phyloP scores from a whole-genome alignment of 1,140 invertebrate genomes.

The Drosophila asahinai region DNA sequence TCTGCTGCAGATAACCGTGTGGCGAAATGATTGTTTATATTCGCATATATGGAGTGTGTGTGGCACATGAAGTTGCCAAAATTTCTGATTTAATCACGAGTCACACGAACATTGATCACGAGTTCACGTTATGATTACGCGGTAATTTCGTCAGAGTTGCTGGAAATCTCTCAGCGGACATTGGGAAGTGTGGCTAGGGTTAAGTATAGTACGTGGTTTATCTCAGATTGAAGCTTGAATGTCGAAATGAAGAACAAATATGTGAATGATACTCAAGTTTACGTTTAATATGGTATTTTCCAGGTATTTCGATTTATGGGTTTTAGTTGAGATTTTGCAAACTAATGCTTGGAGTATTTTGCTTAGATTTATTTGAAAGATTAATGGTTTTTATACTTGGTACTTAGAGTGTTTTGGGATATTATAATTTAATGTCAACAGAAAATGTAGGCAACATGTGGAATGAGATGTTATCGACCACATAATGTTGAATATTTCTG shows the following conservation, averaged over 20 bases:
- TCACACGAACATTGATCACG: constrained; percentile 37
- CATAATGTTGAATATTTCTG: too few species aligned
- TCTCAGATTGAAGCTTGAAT: neutral
- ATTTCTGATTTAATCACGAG: constrained; percentile 27
- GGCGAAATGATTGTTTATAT: constrained; percentile 31
- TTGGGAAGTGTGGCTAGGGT: neutral
- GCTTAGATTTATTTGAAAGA: too few species aligned
- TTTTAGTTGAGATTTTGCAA: neutral
- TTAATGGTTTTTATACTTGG: too few species aligned
- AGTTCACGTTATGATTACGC: constrained; percentile 17
- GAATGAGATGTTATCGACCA: too few species aligned
- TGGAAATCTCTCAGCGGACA: constrained; percentile 3
- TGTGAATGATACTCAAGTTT: neutral
- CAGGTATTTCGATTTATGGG: neutral
- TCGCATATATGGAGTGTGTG: constrained; percentile 14
- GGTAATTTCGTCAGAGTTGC: constrained; percentile 19
- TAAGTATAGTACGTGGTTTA: neutral
- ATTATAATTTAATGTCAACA: too few species aligned
- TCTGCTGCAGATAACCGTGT: constrained; percentile 19
- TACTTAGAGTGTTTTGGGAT: too few species aligned
- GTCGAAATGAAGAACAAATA: neutral
- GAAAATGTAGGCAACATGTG: too few species aligned
- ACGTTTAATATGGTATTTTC: neutral
- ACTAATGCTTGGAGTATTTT: neutral
- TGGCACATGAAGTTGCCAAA: constrained; percentile 20